Base-by-base conservation (phyloP, 2,797 vertebrate genomes). In the Xenentodon cancila region DNA sequence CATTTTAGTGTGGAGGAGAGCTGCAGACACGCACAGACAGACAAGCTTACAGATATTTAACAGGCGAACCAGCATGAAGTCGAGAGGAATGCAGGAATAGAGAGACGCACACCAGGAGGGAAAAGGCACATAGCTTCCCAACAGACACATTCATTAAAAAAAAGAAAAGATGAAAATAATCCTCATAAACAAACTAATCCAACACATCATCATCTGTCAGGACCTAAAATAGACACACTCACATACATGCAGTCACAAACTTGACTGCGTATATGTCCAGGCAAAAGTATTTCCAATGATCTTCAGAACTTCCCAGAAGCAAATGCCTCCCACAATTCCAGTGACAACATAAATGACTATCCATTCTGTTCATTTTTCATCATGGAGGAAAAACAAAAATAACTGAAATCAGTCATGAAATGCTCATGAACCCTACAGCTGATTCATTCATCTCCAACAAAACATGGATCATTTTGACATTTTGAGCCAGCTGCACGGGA, bases 361-460 rank as follows among this genome's bases (percentile, higher is more conserved):
- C 75, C 67, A 51, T 74, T 72, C 76, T 80, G 68, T 61, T 80
- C n/a, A 44, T 34, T 75, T 69, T 53, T 51, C 51, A 21, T 78
- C 61, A 65, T 21, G 60, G 8, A 18, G 51, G 79, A 68, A 32
- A 57, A 54, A 64, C 21, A 59, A 61, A 71, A 84, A 8, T 1
- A 30, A 64, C 60, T 4, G 11, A 85, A 88, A 91, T 87, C 83
- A 84, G 87, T 89, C 81, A 86, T 58, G 66, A 78, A 79, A 88
- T 90, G 88, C 85, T 89, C 89, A 90, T 83, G 73, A 77, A 60
- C 48, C 49, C 34, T 0, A 9, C 44, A 72, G 74, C 84, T 60
- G 66, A 80, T 77, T 86, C 82, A 83, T 88, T 69, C 45, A 64
- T 70, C 66, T 68, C 79, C 73, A 87, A 82, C 60, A 70, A 78